Conservation (phyloP, 2,113 vertebrate genomes). For the Varanus komodoensis region DNA sequence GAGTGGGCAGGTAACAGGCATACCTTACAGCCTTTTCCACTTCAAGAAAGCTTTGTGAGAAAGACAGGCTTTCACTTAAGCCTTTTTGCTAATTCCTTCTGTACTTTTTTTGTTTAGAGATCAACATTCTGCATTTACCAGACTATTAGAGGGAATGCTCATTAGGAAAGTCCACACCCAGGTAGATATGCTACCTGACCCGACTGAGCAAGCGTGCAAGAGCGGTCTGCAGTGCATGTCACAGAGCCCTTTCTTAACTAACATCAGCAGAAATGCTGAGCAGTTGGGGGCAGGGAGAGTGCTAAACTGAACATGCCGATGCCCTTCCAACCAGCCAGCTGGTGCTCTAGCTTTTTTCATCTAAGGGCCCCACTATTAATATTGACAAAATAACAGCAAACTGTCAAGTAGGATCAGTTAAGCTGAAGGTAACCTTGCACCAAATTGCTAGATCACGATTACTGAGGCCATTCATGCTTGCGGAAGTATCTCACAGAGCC, state of each 20-base stretch:
- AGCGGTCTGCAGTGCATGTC: neutral
- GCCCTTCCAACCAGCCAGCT: neutral
- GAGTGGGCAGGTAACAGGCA: constrained; percentile 15
- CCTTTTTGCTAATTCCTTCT: constrained; percentile 7
- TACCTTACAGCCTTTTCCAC: constrained; percentile 19
- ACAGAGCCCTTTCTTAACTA: neutral
- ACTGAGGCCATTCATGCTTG: constrained; percentile 12
- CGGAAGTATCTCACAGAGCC: neutral
- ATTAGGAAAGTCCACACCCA: neutral
- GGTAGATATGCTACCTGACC: neutral
- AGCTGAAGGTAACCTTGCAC: neutral
- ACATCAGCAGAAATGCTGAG: neutral
- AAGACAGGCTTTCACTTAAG: neutral
- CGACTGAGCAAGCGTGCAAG: neutral
- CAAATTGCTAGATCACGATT: constrained; percentile 23
- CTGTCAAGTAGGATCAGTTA: neutral
- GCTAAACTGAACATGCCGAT: neutral
- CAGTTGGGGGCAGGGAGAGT: neutral
- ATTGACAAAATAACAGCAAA: constrained; percentile 33
- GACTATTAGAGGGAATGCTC: neutral
- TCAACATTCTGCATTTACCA: neutral
- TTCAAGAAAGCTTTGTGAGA: constrained; percentile 35
- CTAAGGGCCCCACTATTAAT: constrained; percentile 18
- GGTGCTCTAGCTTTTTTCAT: neutral
- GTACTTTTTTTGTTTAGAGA: constrained; percentile 29